Percentiles rank a stretch among this genome's conserved stretches.
These are phyloP conservation scores for Pachypeltis micranthus DNA, from an alignment of 1,140 invertebrate species.

Conservation along the genomic window DNA sequence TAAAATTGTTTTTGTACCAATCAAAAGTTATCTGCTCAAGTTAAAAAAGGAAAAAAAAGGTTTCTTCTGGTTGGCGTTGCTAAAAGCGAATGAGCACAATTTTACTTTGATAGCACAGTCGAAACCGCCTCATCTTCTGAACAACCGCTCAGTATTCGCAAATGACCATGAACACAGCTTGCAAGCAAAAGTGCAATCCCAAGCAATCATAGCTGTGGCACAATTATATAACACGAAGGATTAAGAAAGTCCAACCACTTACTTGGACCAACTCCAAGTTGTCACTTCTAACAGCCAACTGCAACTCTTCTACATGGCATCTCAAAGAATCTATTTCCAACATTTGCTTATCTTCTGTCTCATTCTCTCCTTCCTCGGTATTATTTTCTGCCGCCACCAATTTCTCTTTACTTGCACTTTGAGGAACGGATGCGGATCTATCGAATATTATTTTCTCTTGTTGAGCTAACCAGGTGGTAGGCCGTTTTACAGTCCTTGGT, in stretches of 20 bases:
- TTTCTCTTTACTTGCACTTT: constrained; percentile 4
- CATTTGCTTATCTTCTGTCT: constrained; percentile 19
- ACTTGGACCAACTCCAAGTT: constrained; percentile 12
- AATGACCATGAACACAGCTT: too few species aligned
- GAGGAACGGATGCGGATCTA: not conserved
- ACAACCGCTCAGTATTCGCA: too few species aligned
- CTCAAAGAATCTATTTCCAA: constrained; percentile 29
- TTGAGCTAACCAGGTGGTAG: not conserved
- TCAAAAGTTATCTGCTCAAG: too few species aligned
- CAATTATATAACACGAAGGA: too few species aligned
- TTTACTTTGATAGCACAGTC: too few species aligned
- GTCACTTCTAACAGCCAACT: constrained; percentile 34
- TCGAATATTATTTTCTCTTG: not conserved
- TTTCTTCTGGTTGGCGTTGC: too few species aligned
- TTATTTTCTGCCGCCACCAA: not conserved
- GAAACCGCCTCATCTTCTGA: too few species aligned
- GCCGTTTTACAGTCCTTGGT: not conserved
- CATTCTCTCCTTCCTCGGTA: not conserved
- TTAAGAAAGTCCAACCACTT: not conserved
- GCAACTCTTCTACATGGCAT: constrained; percentile 31
- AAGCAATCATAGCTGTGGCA: too few species aligned
- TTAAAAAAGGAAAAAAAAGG: too few species aligned
- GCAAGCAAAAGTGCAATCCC: too few species aligned
- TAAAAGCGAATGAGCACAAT: too few species aligned
- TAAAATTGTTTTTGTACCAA: too few species aligned